Base-by-base conservation (phyloP, 2,113 vertebrate species). In the Epinephelus lanceolatus region DNA sequence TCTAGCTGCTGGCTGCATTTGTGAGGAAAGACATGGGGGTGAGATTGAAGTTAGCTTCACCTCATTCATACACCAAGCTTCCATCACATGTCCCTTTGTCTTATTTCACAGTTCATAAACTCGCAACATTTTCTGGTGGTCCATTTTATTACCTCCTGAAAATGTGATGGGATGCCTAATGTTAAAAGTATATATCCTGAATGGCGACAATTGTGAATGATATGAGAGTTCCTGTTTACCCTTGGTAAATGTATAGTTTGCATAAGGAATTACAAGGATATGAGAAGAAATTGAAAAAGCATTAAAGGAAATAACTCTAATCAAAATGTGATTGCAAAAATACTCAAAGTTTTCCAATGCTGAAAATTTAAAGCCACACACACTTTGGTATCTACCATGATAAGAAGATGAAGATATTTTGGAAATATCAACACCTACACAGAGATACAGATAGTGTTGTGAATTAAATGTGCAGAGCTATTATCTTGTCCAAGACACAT, bases 31-130 rank as follows among this genome's bases (percentile, higher is more conserved):
- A 81, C 55, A 81, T 68, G 33, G 53, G 71, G 42, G 42, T 10
- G 42, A 12, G 11, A 11, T 12, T 45, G 42, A 45, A 81, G 27
- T 52, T 56, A 62, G 84, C 73, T 70, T 68, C 52, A 80, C 70
- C 53, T 76, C 73, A 84, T 63, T 40, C 73, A 80, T 87, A 83
- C 73, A 86, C 60, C 3, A 23, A 78, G 76, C 78, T 85, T 86
- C 70, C 59, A 72, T 83, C 76, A 49, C 68, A 55, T 80, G 66
- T 77, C 71, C 67, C 79, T 75, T 86, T 83, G 76, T 86, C 53
- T 71, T 67, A 80, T 76, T 92, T 89, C 78, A 86, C 63, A 90
- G 33, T 71, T 86, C 56, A 84, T 84, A 81, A 88, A 89, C 73
- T 59, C 0, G 0, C 25, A 89, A 65, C 67, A 60, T 83, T 83